Percentiles rank a stretch among this genome's conserved stretches.
Conservation (phyloP, 2,797 vertebrate species). For the Lepidocolaptes lacrymiger region DNA sequence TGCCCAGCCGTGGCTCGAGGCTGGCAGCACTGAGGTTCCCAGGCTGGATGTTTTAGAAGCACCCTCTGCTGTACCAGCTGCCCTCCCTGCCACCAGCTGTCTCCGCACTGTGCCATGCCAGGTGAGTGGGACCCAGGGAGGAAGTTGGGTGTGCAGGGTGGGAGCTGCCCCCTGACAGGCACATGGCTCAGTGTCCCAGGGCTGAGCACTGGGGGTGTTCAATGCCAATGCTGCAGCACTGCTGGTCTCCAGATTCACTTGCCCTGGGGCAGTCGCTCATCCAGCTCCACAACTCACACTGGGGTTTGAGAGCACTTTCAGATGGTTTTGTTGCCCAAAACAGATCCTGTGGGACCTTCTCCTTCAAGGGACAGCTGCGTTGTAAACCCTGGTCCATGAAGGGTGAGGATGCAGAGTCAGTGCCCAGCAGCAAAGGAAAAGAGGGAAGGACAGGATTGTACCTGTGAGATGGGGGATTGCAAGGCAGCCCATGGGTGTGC, state of each 20-base stretch:
- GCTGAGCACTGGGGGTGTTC: fast-evolving
- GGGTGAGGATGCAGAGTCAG: background rate
- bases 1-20: fast-evolving
- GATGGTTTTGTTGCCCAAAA: background rate
- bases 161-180: fast-evolving
- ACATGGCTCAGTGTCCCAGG: fast-evolving
- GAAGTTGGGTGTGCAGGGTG: fast-evolving
- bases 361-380: too few species aligned
- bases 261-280: fast-evolving
- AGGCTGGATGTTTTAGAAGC: background rate
- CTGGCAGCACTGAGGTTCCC: background rate
- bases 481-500: background rate
- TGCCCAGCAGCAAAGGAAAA: background rate
- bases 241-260: background rate
- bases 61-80: fast-evolving
- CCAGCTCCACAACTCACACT: fast-evolving
- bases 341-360: background rate
- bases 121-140: fast-evolving
- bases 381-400: fast-evolving
- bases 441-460: fast-evolving
- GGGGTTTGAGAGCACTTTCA: fast-evolving
- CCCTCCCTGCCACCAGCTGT: background rate
- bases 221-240: fast-evolving
- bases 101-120: fast-evolving
- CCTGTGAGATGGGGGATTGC: background rate